Percentiles rank a stretch among this genome's conserved stretches.
Evolutionary conservation across 1,140 invertebrate species (phyloP).

Genomic region (Bradysia coprophila): DNA sequence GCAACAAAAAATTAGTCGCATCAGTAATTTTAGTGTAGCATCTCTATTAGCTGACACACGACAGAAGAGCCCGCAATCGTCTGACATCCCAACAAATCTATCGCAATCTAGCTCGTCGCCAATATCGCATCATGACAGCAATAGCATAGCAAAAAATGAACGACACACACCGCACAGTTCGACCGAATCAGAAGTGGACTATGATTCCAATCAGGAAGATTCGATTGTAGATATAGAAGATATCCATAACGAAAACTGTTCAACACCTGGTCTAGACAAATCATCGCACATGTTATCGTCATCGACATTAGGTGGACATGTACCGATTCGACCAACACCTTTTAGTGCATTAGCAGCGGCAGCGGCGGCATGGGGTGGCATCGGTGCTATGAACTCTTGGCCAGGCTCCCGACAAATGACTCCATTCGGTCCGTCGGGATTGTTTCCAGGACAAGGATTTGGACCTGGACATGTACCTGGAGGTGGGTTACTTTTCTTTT

Average conservation of each 20-base stretch:
- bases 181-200: slow-evolving; percentile 34
- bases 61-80: slow-evolving; percentile 17
- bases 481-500: slow-evolving; percentile 12
- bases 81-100: slow-evolving; percentile 23
- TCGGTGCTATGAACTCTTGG: slow-evolving; percentile 36
- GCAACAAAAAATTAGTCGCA: slow-evolving; percentile 26
- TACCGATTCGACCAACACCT: slow-evolving; percentile 41
- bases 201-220: slow-evolving; percentile 37
- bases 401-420: slow-evolving; percentile 33
- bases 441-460: slow-evolving; percentile 18
- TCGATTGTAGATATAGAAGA: slow-evolving; percentile 49
- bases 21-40: slow-evolving; percentile 46
- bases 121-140: slow-evolving; percentile 3
- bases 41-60: slow-evolving; percentile 44
- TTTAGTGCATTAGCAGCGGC: slow-evolving; percentile 44
- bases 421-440: slow-evolving; percentile 20
- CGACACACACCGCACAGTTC: slow-evolving; percentile 21
- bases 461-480: slow-evolving; percentile 15
- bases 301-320: slow-evolving; percentile 25
- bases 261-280: slow-evolving; percentile 21
- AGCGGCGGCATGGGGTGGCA: slow-evolving; percentile 36
- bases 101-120: slow-evolving; percentile 6
- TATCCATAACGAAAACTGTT: slow-evolving; percentile 30
- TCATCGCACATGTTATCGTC: slow-evolving; percentile 18
- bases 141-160: slow-evolving; percentile 14